Conservation (phyloP, 2,797 vertebrate genomes). For the Calcarius lapponicus region DNA sequence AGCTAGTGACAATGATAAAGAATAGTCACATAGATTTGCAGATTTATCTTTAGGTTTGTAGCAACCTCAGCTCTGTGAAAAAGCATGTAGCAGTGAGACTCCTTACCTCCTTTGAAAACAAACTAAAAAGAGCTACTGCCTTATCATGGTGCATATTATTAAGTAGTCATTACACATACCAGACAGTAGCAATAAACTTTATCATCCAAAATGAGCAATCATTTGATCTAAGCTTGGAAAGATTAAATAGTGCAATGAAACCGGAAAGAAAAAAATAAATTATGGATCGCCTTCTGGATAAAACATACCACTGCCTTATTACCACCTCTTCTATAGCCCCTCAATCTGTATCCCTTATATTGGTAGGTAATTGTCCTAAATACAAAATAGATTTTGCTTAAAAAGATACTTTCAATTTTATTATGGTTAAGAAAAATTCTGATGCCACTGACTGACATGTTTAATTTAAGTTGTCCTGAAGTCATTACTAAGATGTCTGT, state of each 20-base stretch:
- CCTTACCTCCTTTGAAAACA: slow-evolving; percentile 21
- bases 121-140: neutral
- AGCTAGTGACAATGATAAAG: slow-evolving; percentile 88
- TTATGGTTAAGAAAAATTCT: slow-evolving; percentile 12
- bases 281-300: neutral
- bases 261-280: neutral
- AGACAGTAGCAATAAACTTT: slow-evolving; percentile 21
- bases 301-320: neutral
- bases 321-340: neutral
- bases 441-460: slow-evolving; percentile 23
- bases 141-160: slow-evolving; percentile 12
- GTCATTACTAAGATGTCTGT: slow-evolving; percentile 45
- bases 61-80: slow-evolving; percentile 49
- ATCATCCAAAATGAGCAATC: slow-evolving; percentile 25
- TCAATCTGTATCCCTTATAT: neutral
- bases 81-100: neutral
- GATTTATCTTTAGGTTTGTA: slow-evolving; percentile 82
- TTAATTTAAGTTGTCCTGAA: slow-evolving; percentile 63
- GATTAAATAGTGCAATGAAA: neutral
- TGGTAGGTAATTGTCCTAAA: neutral
- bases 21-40: slow-evolving; percentile 81
- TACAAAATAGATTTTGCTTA: neutral
- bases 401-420: slow-evolving; percentile 21
- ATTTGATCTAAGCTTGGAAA: neutral
- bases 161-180: neutral